Conservation (phyloP, 2,888 invertebrate genomes). For the Melinaea menophilus region DNA sequence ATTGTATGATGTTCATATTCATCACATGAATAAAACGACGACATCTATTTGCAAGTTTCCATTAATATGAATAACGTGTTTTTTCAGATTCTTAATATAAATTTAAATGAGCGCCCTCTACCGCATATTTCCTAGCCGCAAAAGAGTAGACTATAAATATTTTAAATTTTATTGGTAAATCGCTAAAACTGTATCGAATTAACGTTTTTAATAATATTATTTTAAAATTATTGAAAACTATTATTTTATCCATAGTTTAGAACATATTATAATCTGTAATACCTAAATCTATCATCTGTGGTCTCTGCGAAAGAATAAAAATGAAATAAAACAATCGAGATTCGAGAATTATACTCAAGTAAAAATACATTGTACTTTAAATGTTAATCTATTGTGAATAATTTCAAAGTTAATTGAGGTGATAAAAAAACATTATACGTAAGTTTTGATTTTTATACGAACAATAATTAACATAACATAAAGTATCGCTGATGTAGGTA, state of each 20-base stretch:
- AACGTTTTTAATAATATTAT: too few relatives aligned
- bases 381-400: conserved; percentile 6
- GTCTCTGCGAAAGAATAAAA: conserved; percentile 4
- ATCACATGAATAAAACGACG: too few relatives aligned
- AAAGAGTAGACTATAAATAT: too few relatives aligned
- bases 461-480: conserved; percentile 23
- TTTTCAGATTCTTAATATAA: too few relatives aligned
- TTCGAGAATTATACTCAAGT: conserved; percentile 6
- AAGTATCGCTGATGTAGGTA: conserved; percentile 37
- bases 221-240: background rate
- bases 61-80: too few relatives aligned
- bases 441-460: conserved; percentile 12
- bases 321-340: conserved; percentile 8
- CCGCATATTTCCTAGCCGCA: too few relatives aligned
- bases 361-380: conserved; percentile 7
- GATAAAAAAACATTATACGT: conserved; percentile 8
- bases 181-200: too few relatives aligned
- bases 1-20: too few relatives aligned
- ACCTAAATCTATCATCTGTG: background rate
- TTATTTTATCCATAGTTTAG: background rate
- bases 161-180: too few relatives aligned
- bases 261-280: background rate
- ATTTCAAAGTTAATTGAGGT: conserved; percentile 4
- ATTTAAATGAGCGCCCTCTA: too few relatives aligned
- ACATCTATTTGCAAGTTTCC: too few relatives aligned